Conservation (phyloP, 2,113 vertebrate genomes). For the Ammodytes marinus region DNA sequence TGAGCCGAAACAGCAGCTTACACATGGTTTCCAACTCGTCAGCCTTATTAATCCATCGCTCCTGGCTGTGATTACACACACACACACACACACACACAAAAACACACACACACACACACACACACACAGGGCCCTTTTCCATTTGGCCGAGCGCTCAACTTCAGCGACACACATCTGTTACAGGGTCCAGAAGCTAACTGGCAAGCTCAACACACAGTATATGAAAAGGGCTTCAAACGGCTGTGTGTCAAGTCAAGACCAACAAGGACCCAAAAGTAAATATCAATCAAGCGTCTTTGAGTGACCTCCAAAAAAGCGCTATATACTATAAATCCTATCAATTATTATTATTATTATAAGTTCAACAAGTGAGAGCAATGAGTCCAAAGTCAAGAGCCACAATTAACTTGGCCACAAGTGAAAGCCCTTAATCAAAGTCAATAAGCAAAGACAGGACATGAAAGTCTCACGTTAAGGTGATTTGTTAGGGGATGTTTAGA, state of each 20-base stretch:
- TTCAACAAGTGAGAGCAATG: background rate
- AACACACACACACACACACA: too few relatives aligned
- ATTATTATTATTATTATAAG: too few relatives aligned
- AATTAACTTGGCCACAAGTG: background rate
- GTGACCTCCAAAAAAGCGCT: too few relatives aligned
- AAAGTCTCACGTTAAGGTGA: background rate
- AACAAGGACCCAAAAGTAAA: background rate
- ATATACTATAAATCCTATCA: too few relatives aligned
- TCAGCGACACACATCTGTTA: slow-evolving; percentile 26
- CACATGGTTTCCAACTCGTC: slow-evolving; percentile 11
- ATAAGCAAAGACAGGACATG: background rate
- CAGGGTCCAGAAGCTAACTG: slow-evolving; percentile 5
- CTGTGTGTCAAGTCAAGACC: background rate
- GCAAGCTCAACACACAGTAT: background rate
- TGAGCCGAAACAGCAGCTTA: slow-evolving; percentile 29
- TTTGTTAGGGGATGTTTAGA: too few relatives aligned
- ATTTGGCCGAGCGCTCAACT: slow-evolving; percentile 42
- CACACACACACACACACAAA: too few relatives aligned
- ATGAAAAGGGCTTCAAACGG: background rate
- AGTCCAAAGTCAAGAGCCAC: background rate
- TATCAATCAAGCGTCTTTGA: too few relatives aligned
- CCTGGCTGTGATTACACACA: slow-evolving; percentile 37
- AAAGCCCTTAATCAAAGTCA: background rate
- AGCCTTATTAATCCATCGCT: slow-evolving; percentile 44
- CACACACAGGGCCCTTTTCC: slow-evolving; percentile 37